Evolutionary conservation across 23 tunicate genomes (phyloP), one percentile per base, ranked within the genome.

Genomic region (Botrylloides violaceus): DNA sequence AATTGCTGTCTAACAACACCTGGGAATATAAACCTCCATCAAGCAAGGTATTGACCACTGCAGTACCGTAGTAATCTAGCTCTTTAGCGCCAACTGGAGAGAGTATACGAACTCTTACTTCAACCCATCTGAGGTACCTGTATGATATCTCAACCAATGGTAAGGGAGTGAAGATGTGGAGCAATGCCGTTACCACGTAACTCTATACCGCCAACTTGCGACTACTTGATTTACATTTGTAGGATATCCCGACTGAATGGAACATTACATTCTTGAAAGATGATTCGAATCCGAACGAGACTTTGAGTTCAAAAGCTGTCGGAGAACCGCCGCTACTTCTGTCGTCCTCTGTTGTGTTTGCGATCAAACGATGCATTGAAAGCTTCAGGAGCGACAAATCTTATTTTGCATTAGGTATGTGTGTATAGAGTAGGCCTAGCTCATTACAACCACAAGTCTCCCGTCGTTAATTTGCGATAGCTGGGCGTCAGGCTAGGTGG

Each of bases 281-380:
- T 32, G 79, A 78, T 27, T 81, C 86, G 0, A 75, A 76, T 49
- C 94, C 94, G 0, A 29, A 31, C 24, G 94, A 84, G 28, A 76
- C 75, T 29, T 66, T 80, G 58, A 65, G 85, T 21, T 65, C 81
- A 57, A 86, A 86, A 70, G 94, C 94, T 2, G 58, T 68, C 3
- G 95, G 95, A 35, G 95, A 87, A 72, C 95, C 95, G 28, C 95
- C 95, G 25, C 3, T 87, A 61, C 76, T 78, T 34, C 76, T 65
- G 70, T 61, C 95, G 22, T 25, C 79, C 2, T 81, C 72, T n/a
- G 85, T 81, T 25, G 73, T 65, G 2, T 33, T 59, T 64, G 95
- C 95, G 66, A 65, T 87, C 20, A 68, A 68, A 43, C 56, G 74
- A 19, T 68, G 74, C 74, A 68, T 68, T 1, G 74, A 68, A 25